Evolutionary conservation across 1,140 invertebrate genomes (phyloP).

Genomic region (Drosophila ananassae): DNA sequence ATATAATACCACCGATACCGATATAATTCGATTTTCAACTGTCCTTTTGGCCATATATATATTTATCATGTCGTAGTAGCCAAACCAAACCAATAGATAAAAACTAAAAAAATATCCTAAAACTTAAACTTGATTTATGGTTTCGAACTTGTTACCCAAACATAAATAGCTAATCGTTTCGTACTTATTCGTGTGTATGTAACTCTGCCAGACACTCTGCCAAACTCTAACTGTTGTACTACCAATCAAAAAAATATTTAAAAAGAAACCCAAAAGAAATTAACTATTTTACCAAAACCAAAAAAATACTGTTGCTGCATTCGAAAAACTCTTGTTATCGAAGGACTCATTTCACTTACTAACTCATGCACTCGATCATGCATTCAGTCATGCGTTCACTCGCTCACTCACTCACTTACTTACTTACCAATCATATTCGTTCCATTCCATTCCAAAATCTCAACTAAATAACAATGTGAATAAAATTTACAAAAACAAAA

Average conservation of each 20-base stretch:
- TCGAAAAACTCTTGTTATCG: slow-evolving; percentile 19
- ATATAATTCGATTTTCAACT: neutral
- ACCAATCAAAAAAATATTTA: slow-evolving; percentile 15
- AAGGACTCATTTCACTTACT: slow-evolving; percentile 34
- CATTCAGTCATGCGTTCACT: slow-evolving; percentile 33
- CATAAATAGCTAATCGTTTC: slow-evolving; percentile 56
- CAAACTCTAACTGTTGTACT: slow-evolving; percentile 67
- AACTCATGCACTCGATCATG: slow-evolving; percentile 27
- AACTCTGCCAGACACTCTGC: slow-evolving; percentile 33
- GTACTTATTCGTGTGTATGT: slow-evolving; percentile 64
- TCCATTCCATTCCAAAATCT: slow-evolving; percentile 33
- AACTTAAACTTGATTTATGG: slow-evolving; percentile 64
- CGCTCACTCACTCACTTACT: slow-evolving; percentile 31
- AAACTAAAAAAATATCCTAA: slow-evolving; percentile 22
- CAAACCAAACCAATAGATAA: slow-evolving; percentile 50
- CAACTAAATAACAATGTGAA: slow-evolving; percentile 31
- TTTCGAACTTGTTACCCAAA: slow-evolving; percentile 52
- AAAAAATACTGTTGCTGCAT: slow-evolving; percentile 24
- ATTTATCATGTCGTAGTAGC: slow-evolving; percentile 68
- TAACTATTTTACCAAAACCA: neutral
- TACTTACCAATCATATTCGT: slow-evolving; percentile 24
- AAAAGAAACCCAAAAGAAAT: slow-evolving; percentile 9
- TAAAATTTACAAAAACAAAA: slow-evolving; percentile 15
- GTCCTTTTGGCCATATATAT: slow-evolving; percentile 28
- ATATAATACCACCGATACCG: slow-evolving; percentile 1